Percentiles rank a stretch among this genome's conserved stretches.
Evolutionary conservation across 2,113 vertebrate genomes (phyloP).

Genomic region (Macrotis lagotis): DNA sequence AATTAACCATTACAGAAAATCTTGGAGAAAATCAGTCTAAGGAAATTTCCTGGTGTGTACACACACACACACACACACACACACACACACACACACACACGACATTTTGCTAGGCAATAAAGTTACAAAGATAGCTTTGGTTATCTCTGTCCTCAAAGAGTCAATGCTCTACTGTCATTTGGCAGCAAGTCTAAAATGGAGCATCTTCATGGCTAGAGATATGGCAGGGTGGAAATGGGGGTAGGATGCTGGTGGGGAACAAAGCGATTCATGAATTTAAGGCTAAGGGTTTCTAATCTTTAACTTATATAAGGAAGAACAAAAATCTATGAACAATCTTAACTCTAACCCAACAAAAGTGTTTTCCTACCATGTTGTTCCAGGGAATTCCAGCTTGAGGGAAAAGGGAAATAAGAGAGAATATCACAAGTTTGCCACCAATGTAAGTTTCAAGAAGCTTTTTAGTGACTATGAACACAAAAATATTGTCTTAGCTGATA

Average conservation of each 20-base stretch:
- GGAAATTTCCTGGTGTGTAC: no score
- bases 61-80: neutral
- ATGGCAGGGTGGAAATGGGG: no score
- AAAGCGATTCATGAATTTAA: neutral
- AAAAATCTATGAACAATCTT: slow-evolving; percentile 26
- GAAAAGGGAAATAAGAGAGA: neutral
- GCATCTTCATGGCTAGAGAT: neutral
- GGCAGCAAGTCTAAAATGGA: neutral
- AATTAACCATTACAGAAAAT: no score
- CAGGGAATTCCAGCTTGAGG: neutral
- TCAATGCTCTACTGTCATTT: neutral
- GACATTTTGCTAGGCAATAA: neutral
- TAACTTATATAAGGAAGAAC: neutral
- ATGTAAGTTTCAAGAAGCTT: neutral
- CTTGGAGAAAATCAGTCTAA: no score
- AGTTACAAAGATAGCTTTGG: neutral
- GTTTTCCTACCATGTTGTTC: neutral
- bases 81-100: neutral
- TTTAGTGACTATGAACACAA: neutral
- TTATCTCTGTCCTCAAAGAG: neutral
- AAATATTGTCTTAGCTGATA: neutral
- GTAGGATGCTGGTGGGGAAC: neutral
- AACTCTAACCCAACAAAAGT: neutral
- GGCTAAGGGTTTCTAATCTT: neutral
- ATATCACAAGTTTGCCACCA: neutral